Evolutionary conservation across 2,888 invertebrate genomes (phyloP).

Genomic region (Coelopa pilipes): DNA sequence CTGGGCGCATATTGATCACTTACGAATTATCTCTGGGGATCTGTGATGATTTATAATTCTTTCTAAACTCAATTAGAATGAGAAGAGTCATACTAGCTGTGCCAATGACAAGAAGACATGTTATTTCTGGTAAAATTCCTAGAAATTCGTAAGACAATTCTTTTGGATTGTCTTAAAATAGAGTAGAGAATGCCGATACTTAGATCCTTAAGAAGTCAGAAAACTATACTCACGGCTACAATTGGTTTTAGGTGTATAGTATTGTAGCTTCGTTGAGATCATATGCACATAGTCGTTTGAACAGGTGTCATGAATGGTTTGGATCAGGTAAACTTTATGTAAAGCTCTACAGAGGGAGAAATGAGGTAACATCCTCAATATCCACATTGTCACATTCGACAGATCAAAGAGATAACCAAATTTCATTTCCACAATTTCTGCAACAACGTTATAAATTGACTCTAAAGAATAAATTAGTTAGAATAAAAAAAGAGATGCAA

Average conservation of each 20-base stretch:
- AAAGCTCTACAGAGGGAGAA: conserved; percentile 44
- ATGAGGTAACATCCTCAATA: conserved; percentile 35
- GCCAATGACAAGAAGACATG: neutral
- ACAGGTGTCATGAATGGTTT: conserved; percentile 29
- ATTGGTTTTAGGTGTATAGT: conserved; percentile 44
- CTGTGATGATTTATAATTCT: neutral
- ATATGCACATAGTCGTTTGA: conserved; percentile 39
- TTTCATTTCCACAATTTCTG: neutral
- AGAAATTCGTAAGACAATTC: neutral
- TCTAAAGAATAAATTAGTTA: neutral
- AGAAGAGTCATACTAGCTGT: conserved; percentile 17
- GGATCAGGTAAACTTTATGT: conserved; percentile 43
- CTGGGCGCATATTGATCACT: neutral
- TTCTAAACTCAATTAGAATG: neutral
- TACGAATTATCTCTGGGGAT: neutral
- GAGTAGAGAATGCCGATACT: neutral
- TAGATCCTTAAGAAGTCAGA: too few relatives aligned
- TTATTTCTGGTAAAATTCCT: conserved; percentile 6
- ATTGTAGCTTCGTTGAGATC: conserved; percentile 42
- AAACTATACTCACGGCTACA: conserved; percentile 51
- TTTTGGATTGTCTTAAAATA: neutral
- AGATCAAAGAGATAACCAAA: neutral
- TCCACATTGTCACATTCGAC: neutral
- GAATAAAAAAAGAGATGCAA: too few relatives aligned
- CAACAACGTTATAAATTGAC: neutral